Conservation (phyloP, 2,888 invertebrate genomes). For the Dexiosoma caninum region DNA sequence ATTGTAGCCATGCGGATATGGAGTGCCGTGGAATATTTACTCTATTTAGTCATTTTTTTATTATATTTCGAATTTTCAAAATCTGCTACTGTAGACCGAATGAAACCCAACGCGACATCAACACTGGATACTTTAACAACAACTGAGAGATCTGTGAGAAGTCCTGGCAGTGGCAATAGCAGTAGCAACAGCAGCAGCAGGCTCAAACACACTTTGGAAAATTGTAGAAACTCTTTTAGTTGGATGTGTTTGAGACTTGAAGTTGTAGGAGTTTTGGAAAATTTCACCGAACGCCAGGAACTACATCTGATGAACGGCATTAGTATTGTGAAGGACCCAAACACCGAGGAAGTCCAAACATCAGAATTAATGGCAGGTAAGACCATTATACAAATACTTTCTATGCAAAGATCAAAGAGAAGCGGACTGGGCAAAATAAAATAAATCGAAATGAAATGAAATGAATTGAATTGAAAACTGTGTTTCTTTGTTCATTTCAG, state of each 20-base stretch:
- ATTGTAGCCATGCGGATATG: slow-evolving; percentile 66
- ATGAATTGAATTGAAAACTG: no score
- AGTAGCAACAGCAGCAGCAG: not conserved
- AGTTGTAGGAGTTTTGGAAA: slow-evolving; percentile 86
- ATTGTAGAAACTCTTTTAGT: slow-evolving; percentile 81
- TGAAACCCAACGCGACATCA: slow-evolving; percentile 7
- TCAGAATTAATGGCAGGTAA: slow-evolving; percentile 84
- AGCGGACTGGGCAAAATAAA: no score
- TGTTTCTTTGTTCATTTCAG: slow-evolving; percentile 74
- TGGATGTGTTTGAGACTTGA: slow-evolving; percentile 88
- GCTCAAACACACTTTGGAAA: slow-evolving; percentile 76
- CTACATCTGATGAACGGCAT: slow-evolving; percentile 86
- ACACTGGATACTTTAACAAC: slow-evolving; percentile 14
- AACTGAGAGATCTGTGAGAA: slow-evolving; percentile 41
- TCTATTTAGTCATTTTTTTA: slow-evolving; percentile 68
- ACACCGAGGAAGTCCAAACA: slow-evolving; percentile 80
- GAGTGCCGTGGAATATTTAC: slow-evolving; percentile 70
- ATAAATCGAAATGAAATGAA: no score
- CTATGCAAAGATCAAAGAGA: not conserved
- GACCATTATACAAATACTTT: not conserved
- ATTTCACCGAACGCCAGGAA: slow-evolving; percentile 83
- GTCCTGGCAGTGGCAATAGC: not conserved
- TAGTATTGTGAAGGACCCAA: slow-evolving; percentile 84
- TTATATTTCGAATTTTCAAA: slow-evolving; percentile 68
- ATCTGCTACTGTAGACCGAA: slow-evolving; percentile 66